Conservation (phyloP, 2,888 invertebrate species). For the Amorpha juglandis region DNA sequence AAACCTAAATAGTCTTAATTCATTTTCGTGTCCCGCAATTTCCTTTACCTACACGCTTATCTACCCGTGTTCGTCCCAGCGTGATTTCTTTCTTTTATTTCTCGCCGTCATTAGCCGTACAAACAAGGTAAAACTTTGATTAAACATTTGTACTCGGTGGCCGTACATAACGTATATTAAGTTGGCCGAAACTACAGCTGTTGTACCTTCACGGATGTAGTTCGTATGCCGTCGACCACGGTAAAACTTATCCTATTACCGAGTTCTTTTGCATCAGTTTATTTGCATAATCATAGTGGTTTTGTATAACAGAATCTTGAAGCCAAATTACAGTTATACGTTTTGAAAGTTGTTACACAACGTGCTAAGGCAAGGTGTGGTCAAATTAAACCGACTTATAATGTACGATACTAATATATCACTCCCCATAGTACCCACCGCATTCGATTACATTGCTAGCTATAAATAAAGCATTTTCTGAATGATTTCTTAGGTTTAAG, state of each 20-base stretch:
- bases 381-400: no score
- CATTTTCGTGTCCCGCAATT: no score
- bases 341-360: neutral
- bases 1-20: no score
- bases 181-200: conserved; percentile 1
- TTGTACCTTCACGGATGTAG: neutral
- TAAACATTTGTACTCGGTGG: conserved; percentile 33
- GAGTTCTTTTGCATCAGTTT: conserved; percentile 5
- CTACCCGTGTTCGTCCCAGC: neutral
- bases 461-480: no score
- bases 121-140: conserved; percentile 36
- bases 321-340: neutral
- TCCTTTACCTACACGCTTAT: neutral
- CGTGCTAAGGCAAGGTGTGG: no score
- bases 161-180: conserved; percentile 9
- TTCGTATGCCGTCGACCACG: neutral
- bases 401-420: no score
- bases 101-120: conserved; percentile 6
- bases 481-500: no score
- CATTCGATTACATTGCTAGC: no score
- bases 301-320: neutral
- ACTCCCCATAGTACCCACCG: no score
- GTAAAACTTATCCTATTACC: conserved; percentile 9
- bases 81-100: neutral
- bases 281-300: conserved; percentile 16